Base-by-base conservation (phyloP, 1,140 invertebrate species). In the Drosophila navojoa region DNA sequence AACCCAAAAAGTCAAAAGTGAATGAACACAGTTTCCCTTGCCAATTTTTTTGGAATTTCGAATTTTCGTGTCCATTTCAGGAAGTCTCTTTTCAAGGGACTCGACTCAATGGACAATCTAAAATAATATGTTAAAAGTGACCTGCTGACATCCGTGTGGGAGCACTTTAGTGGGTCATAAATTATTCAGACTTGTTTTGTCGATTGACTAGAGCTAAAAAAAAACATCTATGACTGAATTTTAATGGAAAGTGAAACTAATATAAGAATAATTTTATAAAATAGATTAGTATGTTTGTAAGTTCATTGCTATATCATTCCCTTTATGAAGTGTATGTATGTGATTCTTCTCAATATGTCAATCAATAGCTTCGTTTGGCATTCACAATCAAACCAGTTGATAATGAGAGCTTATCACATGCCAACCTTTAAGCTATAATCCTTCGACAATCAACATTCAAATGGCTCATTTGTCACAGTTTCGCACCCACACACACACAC, bases 401-500 rank as follows among this genome's bases (percentile, higher is more conserved):
- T 62, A 67, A 71, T 44, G 42, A 35, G 40, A 62, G 44, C 63
- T 64, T 29, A 45, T 35, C 35, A 63, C 45, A 40, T 63, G 53
- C 45, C 55, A 55, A 50, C 45, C 35, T 68, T 67, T 38, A 54
- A 42, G 35, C 50, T 58, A 16, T 77, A 81, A 81, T 77, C 74
- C 79, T 66, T 50, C 71, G 64, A 66, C 63, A 63, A 81, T 81
- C 63, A 77, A 73, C 78, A 81, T 59, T 84, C 44, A 84, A 84
- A 70, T 67, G 44, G 47, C 40, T 25, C 55, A 66, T 71, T 71
- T 15, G 32, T 49, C 44, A 22, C 54, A 45, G 54, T 40, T 49
- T 58, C 54, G 29, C 50, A 40, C 63, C 44, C n/a, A n/a, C n/a
- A 42, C 66, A 49, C 57, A 27, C 32, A 27, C 52, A 49, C 0